Evolutionary conservation across 2,888 invertebrate species (phyloP), one percentile per base, ranked within the genome.

Genomic region (Zele albiditarsus): DNA sequence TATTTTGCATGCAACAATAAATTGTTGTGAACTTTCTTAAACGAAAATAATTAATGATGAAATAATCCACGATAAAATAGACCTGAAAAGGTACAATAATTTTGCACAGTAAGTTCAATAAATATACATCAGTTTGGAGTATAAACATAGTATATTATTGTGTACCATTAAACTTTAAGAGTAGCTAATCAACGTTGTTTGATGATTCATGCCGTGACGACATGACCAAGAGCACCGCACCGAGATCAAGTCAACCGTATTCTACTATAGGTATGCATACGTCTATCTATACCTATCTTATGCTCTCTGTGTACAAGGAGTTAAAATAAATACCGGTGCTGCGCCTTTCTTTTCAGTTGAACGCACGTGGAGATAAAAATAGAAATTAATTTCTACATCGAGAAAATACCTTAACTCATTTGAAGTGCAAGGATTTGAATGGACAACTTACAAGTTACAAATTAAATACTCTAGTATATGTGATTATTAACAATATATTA

Each of bases 131-230:
- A 38, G 38, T 38, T 38, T 6, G 1, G 38, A 12, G 14, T 28
- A 63, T 10, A 33, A 20, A 33, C 5, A 33, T 38, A 0, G 14
- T 12, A 33, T 28, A 10, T 53, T 27, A 31, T 25, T 67, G 25
- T 53, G 28, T 28, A 42, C 46, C 10, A 62, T 49, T 20, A 38
- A 58, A 23, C 12, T 58, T 20, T 67, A 77, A 75, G 71, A 71
- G 75, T 62, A 71, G 68, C 76, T 63, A 60, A 75, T 67, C 76
- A 76, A 60, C 77, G 77, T 69, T 75, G 77, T 74, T 74, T 74
- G 83, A 83, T 84, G 84, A 84, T 80, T 84, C 84, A 84, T 77
- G 33, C 70, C 79, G 79, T 83, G 83, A 84, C 83, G 80, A 80
- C 80, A 80, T 77, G 28, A 67, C 49, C 38, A 28, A 71, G 46